Percentiles rank a stretch among this genome's conserved stretches.
phyloP scores from a whole-genome alignment of 1,140 invertebrate species.

The Sitophilus oryzae region DNA sequence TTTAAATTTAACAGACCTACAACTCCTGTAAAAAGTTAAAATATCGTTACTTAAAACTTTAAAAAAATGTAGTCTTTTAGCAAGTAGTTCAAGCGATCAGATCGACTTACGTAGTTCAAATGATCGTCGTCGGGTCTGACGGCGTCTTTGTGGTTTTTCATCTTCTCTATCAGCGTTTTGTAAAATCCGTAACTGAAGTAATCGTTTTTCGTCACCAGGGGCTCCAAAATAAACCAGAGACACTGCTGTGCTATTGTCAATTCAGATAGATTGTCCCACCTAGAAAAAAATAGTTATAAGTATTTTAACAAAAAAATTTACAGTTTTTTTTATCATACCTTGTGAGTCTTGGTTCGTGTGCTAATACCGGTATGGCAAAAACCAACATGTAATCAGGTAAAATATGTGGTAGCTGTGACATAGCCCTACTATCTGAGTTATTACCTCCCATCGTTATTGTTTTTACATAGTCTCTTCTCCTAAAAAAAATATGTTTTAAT shows the following conservation, averaged over 20 bases:
- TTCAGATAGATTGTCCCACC: constrained; percentile 65
- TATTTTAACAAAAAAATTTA: neutral
- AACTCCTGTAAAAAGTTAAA: too few species aligned
- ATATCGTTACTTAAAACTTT: too few species aligned
- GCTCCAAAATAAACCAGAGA: constrained; percentile 90
- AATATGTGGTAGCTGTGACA: constrained; percentile 75
- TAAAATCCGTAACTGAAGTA: constrained; percentile 95
- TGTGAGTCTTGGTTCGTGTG: constrained; percentile 80
- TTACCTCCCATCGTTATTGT: constrained; percentile 55
- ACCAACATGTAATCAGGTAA: constrained; percentile 94
- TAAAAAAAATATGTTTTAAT: constrained; percentile 2
- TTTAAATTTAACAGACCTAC: too few species aligned
- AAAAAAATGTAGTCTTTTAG: too few species aligned
- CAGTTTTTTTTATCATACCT: constrained; percentile 7
- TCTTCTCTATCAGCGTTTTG: constrained; percentile 85
- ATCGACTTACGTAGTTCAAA: constrained; percentile 75
- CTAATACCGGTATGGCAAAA: constrained; percentile 87
- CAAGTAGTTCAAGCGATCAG: too few species aligned
- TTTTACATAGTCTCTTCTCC: constrained; percentile 86
- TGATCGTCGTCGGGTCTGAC: constrained; percentile 73
- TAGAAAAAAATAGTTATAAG: constrained; percentile 41
- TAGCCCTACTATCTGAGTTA: constrained; percentile 55
- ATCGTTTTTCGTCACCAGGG: constrained; percentile 86
- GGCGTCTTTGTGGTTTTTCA: constrained; percentile 88
- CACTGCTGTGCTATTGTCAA: constrained; percentile 75